These are phyloP conservation scores for Bos indicus DNA, from an alignment of 2,113 vertebrate species.

Conservation along the genomic window DNA sequence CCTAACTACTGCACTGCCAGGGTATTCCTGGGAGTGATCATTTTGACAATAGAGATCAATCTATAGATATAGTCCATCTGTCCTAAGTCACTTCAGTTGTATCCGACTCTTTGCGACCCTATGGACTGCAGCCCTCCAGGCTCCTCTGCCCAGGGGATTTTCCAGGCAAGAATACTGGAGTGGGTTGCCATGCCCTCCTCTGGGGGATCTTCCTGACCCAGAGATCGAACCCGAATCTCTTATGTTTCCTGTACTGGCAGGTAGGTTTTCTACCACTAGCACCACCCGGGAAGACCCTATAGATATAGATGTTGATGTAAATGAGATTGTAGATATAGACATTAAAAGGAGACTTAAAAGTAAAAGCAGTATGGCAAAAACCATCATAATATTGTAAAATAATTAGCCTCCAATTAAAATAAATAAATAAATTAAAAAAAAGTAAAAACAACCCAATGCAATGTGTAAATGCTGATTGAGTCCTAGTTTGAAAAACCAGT, in stretches of 20 bases:
- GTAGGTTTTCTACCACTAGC: neutral
- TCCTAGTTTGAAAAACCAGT: neutral
- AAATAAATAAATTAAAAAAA: accelerated
- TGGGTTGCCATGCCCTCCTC: neutral
- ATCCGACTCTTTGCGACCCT: neutral
- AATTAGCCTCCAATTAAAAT: neutral
- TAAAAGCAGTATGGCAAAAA: neutral
- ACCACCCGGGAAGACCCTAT: neutral
- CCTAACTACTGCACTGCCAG: neutral
- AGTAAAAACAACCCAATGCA: neutral
- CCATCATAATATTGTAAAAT: neutral
- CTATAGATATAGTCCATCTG: neutral
- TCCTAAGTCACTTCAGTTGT: neutral
- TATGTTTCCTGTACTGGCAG: neutral
- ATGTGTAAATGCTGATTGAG: neutral
- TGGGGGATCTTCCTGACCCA: neutral
- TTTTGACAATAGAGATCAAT: neutral
- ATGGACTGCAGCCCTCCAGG: neutral
- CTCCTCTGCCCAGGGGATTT: neutral
- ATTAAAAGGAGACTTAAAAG: neutral
- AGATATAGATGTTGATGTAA: neutral
- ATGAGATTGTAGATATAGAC: neutral
- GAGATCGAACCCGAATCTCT: neutral
- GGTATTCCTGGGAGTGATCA: neutral
- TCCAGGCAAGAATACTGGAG: neutral